phyloP scores from a whole-genome alignment of 2,797 vertebrate species.

The Lacerta agilis region DNA sequence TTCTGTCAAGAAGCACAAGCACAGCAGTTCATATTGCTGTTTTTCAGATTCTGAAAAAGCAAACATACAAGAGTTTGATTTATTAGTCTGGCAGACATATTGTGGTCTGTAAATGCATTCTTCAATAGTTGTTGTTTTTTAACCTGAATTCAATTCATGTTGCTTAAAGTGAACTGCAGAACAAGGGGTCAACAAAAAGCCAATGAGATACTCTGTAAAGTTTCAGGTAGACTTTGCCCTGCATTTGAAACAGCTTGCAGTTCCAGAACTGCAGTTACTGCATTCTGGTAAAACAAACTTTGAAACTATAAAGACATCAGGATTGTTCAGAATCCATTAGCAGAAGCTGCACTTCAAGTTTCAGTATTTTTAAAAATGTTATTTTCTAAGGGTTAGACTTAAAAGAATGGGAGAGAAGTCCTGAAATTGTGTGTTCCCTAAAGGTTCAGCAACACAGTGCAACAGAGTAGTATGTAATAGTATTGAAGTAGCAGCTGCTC shows the following conservation, averaged over 20 bases:
- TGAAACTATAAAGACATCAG: background rate
- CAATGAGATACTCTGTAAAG: background rate
- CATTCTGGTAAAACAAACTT: background rate
- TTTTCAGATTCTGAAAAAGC: constrained; percentile 53
- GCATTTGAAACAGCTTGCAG: background rate
- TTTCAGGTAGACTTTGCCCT: background rate
- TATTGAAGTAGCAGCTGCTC: no score
- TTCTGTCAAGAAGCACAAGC: constrained; percentile 56
- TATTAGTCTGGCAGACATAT: background rate
- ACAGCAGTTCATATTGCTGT: constrained; percentile 48
- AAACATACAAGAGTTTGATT: constrained; percentile 9
- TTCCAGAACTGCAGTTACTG: background rate
- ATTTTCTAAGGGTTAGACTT: background rate
- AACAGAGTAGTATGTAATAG: background rate
- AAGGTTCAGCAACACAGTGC: background rate
- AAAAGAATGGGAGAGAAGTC: background rate
- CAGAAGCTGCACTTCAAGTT: background rate
- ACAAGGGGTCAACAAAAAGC: background rate
- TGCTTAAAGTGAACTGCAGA: background rate
- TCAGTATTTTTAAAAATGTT: background rate
- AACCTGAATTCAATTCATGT: constrained; percentile 3
- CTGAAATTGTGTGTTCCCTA: background rate
- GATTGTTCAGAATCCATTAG: background rate
- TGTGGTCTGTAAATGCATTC: background rate
- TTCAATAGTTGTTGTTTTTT: background rate